Conservation (phyloP, 2,888 invertebrate genomes). For the Papilio gigon region DNA sequence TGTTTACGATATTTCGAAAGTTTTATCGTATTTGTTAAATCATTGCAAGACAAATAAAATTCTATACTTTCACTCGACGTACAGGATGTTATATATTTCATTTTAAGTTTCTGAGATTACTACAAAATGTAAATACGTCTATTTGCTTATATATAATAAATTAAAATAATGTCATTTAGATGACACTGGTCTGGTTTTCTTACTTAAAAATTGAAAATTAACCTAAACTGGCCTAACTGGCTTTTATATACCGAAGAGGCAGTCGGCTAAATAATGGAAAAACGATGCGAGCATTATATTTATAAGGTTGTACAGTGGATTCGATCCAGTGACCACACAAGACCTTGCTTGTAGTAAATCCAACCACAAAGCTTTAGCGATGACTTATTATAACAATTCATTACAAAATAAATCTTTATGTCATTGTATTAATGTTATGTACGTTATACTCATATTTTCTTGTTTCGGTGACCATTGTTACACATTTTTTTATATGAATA, state of each 20-base stretch:
- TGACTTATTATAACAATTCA: background rate
- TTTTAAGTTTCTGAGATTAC: background rate
- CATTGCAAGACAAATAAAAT: constrained; percentile 54
- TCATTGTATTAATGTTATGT: too few species aligned
- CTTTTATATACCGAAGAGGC: background rate
- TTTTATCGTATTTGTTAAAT: constrained; percentile 60
- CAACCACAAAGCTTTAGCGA: constrained; percentile 15
- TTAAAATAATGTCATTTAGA: background rate
- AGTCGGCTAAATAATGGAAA: background rate
- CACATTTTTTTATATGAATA: too few species aligned
- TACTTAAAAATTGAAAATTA: background rate
- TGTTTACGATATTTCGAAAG: constrained; percentile 58
- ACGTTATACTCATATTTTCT: too few species aligned
- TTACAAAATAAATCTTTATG: too few species aligned
- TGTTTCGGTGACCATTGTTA: too few species aligned
- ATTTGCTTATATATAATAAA: too few species aligned
- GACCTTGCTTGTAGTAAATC: background rate
- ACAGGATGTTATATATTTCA: constrained; percentile 32
- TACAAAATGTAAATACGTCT: background rate
- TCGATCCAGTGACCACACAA: constrained; percentile 1
- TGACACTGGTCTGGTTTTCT: too few species aligned
- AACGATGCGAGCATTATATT: background rate
- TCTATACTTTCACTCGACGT: constrained; percentile 67
- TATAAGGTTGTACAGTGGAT: background rate
- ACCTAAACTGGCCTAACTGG: too few species aligned